Base-by-base conservation (phyloP, 2,888 invertebrate genomes). In the Leptopterna dolabrata region DNA sequence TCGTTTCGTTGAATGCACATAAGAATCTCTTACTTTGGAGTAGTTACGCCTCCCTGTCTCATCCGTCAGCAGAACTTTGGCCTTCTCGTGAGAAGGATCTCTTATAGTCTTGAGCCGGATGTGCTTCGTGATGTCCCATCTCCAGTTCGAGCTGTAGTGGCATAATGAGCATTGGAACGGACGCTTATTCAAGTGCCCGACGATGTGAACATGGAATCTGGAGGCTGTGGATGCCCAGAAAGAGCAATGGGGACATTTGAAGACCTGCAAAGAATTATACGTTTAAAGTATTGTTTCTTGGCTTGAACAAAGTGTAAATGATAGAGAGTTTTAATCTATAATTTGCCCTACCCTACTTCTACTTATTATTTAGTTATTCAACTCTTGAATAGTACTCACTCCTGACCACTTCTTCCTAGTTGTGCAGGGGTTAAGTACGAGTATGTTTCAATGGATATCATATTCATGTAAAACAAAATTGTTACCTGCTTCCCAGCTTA, bases 71-170 rank as follows among this genome's bases (percentile, higher is more conserved):
- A 97, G 93, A 73, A 97, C 97, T 92, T 95, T 95, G 81, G 96
- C 96, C 89, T 94, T 94, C 90, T 95, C 94, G 92, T 97, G 97
- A 80, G 95, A 95, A 82, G 95, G 95, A 92, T 97, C 97, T 89
- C 97, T 94, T 36, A 87, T 96, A 9, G 96, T 96, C 93, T 97
- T 97, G 90, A 97, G 93, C 91, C 97, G 96, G 89, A 98, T 98
- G 92, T 99, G 99, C 92, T 98, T 97, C 36, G 97, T 97, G 88
- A 98, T 97, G 92, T 98, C 98, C 97, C 98, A 98, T 89, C 98
- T 95, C 98, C 98, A 98, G 91, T 98, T 98, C 41, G 98, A 98
- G 90, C 97, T 95, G 91, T 98, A 97, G 85, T 96, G 95, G 92
- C 98, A 99, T 19, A 97, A 93, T 0, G 98, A 98, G 92, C 99